These are phyloP conservation scores for Euwallacea fornicatus DNA, from an alignment of 1,140 invertebrate genomes.

Conservation along the genomic window DNA sequence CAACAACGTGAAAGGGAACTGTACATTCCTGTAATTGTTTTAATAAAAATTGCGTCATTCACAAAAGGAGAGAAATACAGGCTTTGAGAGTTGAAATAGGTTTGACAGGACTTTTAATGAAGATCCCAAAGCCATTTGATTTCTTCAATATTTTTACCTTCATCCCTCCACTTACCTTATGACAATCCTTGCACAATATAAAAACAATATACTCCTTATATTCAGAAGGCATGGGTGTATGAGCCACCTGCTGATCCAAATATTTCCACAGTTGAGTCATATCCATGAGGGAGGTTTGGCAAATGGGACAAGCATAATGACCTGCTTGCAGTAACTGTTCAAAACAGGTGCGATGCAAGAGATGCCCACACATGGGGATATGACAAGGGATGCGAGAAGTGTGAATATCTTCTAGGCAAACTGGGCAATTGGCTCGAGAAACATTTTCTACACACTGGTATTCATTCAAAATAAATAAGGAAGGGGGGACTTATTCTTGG, in stretches of 20 bases:
- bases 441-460: conserved; percentile 83
- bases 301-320: conserved; percentile 85
- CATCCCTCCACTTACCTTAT: conserved; percentile 63
- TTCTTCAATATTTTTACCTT: not conserved
- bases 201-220: conserved; percentile 75
- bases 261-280: conserved; percentile 82
- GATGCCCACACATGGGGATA: conserved; percentile 83
- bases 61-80: not conserved
- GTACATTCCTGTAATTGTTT: conserved; percentile 66
- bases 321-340: conserved; percentile 74
- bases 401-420: conserved; percentile 86
- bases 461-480: not conserved
- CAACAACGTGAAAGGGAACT: conserved; percentile 82
- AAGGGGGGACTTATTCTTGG: not conserved
- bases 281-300: conserved; percentile 80
- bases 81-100: too few species aligned
- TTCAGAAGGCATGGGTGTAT: conserved; percentile 80
- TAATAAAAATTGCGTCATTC: conserved; percentile 26
- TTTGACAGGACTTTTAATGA: too few species aligned
- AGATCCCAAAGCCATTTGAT: too few species aligned
- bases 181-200: conserved; percentile 87
- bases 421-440: conserved; percentile 81
- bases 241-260: conserved; percentile 75
- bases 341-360: conserved; percentile 80
- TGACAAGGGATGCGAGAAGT: conserved; percentile 83